Conservation (phyloP, 2,888 invertebrate genomes). For the Yponomeuta plumbellus region DNA sequence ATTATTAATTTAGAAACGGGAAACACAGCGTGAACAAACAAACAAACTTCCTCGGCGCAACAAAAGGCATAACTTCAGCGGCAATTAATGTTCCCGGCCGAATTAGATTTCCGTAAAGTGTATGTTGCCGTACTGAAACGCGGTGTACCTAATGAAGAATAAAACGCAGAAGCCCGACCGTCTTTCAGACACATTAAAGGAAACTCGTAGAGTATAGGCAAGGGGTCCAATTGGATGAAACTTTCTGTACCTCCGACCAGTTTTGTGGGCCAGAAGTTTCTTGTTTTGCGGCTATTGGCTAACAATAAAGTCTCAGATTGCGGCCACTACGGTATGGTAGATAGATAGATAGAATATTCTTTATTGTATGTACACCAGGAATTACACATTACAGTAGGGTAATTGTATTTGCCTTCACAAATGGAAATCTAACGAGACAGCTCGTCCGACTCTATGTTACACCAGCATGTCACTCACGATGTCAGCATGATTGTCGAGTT, state of each 20-base stretch:
- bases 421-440: background rate
- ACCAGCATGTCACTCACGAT: background rate
- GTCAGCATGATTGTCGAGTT: too few relatives aligned
- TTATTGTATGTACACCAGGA: too few relatives aligned
- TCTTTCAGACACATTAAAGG: too few relatives aligned
- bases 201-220: background rate
- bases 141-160: background rate
- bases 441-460: background rate
- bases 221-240: background rate
- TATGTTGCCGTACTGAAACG: background rate
- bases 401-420: background rate
- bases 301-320: background rate
- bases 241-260: background rate
- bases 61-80: conserved; percentile 36
- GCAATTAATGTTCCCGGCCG: conserved; percentile 36
- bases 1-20: conserved; percentile 19
- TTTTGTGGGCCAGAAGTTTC: background rate
- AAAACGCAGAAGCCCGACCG: too few relatives aligned
- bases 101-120: conserved; percentile 25
- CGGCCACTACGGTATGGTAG: background rate
- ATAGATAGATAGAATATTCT: too few relatives aligned
- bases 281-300: background rate
- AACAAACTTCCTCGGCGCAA: conserved; percentile 26
- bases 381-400: too few relatives aligned
- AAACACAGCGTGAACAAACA: conserved; percentile 19